Evolutionary conservation across 2,888 invertebrate species (phyloP), one percentile per base, ranked within the genome.

Genomic region (Crossocerus cetratus): DNA sequence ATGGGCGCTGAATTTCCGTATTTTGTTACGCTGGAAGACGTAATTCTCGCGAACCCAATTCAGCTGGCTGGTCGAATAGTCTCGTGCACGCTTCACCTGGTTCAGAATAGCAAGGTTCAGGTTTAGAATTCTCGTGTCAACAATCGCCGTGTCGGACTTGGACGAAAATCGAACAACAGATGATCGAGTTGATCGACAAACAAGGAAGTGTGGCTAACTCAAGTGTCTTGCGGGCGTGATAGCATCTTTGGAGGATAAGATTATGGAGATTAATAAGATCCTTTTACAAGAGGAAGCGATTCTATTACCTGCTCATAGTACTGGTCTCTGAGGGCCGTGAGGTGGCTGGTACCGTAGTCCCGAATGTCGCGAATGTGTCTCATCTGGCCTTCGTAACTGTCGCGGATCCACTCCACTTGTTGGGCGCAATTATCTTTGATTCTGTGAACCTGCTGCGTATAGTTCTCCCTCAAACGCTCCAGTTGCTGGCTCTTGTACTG

Each of bases 31-130:
- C 91, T 98, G 98, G 93, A 96, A 96, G 88, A 98, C 96, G 91
- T 98, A 98, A 91, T 97, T 98, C 90, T 98, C 98, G 74, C 98
- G 93, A 81, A 98, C 96, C 95, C 97, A 96, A 91, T 97, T 97
- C 84, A 98, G 92, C 91, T 98, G 98, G 74, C 94, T 93, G 45
- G 96, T 95, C 20, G 98, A 97, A 90, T 98, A 98, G 87, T 98
- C 98, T 69, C 97, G 94, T 45, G 98, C 97, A 83, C 96, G 94
- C 89, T 96, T 95, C 77, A 98, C 96, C 96, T 98, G 93, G 81
- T 74, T 53, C 16, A 16, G 62, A 23, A 69, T 42, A 22, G 60
- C 56, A 61, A 76, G 45, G 65, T 63, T 32, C 56, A 32, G 22
- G 5, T 45, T 22, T 53, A 75, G 57, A 64, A 23, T 22, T 62